Percentiles rank a stretch among this genome's conserved stretches.
Conservation (phyloP, 2,113 vertebrate genomes). For the Oreochromis niloticus region DNA sequence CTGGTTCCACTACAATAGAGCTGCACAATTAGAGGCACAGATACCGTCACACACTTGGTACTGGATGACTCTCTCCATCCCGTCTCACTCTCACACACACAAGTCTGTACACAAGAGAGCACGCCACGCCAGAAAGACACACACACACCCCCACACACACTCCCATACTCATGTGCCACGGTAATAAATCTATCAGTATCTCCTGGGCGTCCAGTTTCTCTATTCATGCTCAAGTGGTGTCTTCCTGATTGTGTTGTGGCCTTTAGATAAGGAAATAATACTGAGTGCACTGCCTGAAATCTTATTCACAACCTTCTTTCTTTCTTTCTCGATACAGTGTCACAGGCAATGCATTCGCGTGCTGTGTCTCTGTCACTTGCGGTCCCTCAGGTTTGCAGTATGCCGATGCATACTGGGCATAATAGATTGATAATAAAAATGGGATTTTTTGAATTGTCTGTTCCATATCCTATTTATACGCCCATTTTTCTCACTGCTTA, state of each 20-base stretch:
- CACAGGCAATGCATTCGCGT: neutral
- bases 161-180: neutral
- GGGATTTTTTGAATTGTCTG: neutral
- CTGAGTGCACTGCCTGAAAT: constrained; percentile 22
- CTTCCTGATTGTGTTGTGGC: constrained; percentile 62
- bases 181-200: constrained; percentile 64
- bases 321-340: neutral
- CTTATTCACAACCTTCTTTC: neutral
- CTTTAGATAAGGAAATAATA: constrained; percentile 60
- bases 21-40: constrained; percentile 65
- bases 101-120: neutral
- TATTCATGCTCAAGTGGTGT: constrained; percentile 50
- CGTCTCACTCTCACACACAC: neutral
- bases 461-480: neutral
- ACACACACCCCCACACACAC: neutral
- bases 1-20: constrained; percentile 72
- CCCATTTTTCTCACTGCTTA: neutral
- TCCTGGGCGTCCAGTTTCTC: constrained; percentile 14
- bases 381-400: neutral
- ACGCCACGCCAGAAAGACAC: neutral
- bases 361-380: neutral
- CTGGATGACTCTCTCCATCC: constrained; percentile 24
- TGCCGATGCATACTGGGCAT: neutral
- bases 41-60: constrained; percentile 51
- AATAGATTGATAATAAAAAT: neutral